These are phyloP conservation scores for Rhinopomastus cyanomelas DNA, from an alignment of 2,113 vertebrate genomes.

Conservation along the genomic window DNA sequence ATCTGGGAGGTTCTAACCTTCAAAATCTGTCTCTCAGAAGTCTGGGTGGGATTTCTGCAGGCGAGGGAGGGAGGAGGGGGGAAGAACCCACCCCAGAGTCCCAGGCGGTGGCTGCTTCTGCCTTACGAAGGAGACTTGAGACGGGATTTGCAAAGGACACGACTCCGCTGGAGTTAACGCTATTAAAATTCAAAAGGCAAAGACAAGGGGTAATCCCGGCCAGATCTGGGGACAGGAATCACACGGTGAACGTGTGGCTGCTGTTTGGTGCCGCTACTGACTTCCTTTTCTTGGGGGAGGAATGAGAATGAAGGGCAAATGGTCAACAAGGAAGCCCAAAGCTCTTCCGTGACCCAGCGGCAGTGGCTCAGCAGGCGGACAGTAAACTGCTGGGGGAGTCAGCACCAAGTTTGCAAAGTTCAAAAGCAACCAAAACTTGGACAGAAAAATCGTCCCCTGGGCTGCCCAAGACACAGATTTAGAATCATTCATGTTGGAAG, in stretches of 20 bases:
- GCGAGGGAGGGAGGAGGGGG: background rate
- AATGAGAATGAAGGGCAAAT: accelerated
- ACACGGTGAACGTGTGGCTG: background rate
- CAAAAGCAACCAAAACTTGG: background rate
- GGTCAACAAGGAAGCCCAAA: background rate
- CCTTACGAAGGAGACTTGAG: background rate
- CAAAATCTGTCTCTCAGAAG: conserved; percentile 54
- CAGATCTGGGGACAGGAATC: background rate
- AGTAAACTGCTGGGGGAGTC: background rate
- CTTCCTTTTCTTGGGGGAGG: background rate
- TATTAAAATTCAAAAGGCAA: background rate
- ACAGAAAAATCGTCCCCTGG: background rate
- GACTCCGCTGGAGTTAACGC: background rate
- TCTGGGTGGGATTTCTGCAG: conserved; percentile 3
- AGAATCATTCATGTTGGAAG: too few relatives aligned
- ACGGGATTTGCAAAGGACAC: background rate
- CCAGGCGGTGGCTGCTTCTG: background rate
- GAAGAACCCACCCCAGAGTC: too few relatives aligned
- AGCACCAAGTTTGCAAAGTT: background rate
- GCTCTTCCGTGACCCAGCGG: background rate
- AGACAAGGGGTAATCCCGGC: background rate
- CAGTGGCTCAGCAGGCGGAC: background rate
- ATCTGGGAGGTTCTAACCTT: conserved; percentile 45
- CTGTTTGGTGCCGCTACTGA: background rate
- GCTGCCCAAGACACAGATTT: background rate